phyloP scores from a whole-genome alignment of 2,888 invertebrate species.

The Andrena chrysosceles region DNA sequence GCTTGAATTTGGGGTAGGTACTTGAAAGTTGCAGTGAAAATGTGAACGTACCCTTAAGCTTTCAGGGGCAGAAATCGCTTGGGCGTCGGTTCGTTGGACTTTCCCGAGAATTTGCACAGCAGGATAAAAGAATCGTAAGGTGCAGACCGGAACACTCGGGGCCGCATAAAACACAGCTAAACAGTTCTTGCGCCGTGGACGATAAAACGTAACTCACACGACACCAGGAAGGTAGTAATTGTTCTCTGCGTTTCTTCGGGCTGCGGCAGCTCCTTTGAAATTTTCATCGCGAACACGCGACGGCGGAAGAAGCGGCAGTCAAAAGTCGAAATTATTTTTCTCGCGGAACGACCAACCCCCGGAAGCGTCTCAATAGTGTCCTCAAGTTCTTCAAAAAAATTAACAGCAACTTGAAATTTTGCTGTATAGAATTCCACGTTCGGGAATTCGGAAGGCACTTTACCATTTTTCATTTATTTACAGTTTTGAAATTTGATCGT shows the following conservation, averaged over 20 bases:
- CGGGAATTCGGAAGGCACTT: too few relatives aligned
- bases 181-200: slow-evolving; percentile 45
- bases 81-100: slow-evolving; percentile 12
- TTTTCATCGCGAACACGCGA: slow-evolving; percentile 21
- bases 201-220: slow-evolving; percentile 53
- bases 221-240: slow-evolving; percentile 52
- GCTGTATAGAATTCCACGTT: too few relatives aligned
- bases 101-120: slow-evolving; percentile 30
- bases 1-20: neutral
- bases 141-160: slow-evolving; percentile 20
- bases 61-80: neutral
- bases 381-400: neutral
- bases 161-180: slow-evolving; percentile 45
- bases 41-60: neutral
- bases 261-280: slow-evolving; percentile 29
- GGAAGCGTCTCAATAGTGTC: neutral
- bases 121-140: slow-evolving; percentile 50
- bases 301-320: slow-evolving; percentile 2
- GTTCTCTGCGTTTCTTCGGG: slow-evolving; percentile 43
- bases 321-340: slow-evolving; percentile 30
- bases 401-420: too few relatives aligned
- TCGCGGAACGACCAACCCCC: neutral
- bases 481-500: too few relatives aligned
- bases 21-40: neutral
- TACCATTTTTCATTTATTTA: too few relatives aligned